These are phyloP conservation scores for Oophaga pumilio DNA, from an alignment of 2,113 vertebrate genomes.

Conservation along the genomic window DNA sequence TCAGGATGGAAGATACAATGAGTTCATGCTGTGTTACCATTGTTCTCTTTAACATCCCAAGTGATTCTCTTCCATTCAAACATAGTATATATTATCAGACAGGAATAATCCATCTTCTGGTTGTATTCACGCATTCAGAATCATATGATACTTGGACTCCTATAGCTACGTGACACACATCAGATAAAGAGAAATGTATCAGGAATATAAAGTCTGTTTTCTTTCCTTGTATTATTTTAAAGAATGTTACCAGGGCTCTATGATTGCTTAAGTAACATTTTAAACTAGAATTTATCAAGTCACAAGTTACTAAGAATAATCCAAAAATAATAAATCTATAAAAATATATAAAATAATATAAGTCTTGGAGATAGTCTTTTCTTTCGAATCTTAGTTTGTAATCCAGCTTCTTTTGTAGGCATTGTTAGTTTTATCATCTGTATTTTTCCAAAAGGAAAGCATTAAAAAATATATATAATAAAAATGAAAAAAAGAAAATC, in stretches of 20 bases:
- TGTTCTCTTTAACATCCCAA: slow-evolving; percentile 22
- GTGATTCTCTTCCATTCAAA: slow-evolving; percentile 30
- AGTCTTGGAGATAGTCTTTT: too few species aligned
- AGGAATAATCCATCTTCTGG: slow-evolving; percentile 31
- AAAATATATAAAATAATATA: too few species aligned
- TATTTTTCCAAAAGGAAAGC: too few species aligned
- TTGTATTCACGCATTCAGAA: slow-evolving; percentile 35
- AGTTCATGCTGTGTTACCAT: slow-evolving; percentile 36
- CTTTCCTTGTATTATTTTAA: neutral
- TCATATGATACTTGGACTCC: slow-evolving; percentile 27
- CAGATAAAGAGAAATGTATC: neutral
- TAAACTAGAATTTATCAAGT: too few species aligned
- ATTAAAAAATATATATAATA: too few species aligned
- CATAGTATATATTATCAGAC: slow-evolving; percentile 10
- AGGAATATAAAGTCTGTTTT: neutral
- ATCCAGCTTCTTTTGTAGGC: too few species aligned
- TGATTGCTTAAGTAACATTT: too few species aligned
- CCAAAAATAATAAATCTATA: too few species aligned
- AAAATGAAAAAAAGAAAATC: too few species aligned
- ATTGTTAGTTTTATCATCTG: too few species aligned
- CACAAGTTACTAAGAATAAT: too few species aligned
- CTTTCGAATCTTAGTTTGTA: too few species aligned
- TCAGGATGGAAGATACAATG: slow-evolving; percentile 38
- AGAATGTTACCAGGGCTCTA: neutral
- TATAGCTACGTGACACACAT: slow-evolving; percentile 12